These are phyloP conservation scores for Protobothrops mucrosquamatus DNA, from an alignment of 2,113 vertebrate genomes.

Conservation along the genomic window DNA sequence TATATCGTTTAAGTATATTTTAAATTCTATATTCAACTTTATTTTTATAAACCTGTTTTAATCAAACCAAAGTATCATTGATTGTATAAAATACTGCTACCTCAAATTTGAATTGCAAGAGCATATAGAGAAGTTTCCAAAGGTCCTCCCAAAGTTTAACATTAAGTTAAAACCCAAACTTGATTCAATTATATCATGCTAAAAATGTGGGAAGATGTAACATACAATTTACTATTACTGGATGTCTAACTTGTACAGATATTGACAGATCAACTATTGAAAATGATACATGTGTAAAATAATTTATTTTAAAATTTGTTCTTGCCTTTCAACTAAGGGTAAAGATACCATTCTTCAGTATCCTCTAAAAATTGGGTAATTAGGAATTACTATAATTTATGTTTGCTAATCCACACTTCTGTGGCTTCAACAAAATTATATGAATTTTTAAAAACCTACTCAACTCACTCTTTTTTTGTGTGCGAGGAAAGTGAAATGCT, in stretches of 20 bases:
- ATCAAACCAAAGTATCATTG: not conserved
- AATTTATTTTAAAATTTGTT: not conserved
- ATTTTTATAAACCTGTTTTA: not conserved
- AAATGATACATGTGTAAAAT: not conserved
- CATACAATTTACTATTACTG: not conserved
- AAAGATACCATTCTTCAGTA: not conserved
- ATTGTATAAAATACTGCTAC: not conserved
- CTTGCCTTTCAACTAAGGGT: not conserved
- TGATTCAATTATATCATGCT: not conserved
- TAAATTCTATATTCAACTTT: not conserved
- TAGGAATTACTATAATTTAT: not conserved
- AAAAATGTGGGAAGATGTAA: not conserved
- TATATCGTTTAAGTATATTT: not conserved
- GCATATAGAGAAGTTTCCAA: not conserved
- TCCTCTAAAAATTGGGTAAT: not conserved
- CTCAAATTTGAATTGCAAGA: not conserved
- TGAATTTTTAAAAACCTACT: too few species aligned
- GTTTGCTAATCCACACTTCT: not conserved
- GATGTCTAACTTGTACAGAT: not conserved
- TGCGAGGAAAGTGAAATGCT: not conserved
- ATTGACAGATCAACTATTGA: not conserved
- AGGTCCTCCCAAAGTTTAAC: not conserved
- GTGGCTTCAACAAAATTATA: not conserved
- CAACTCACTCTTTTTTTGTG: not conserved
- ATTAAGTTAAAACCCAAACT: not conserved